Evolutionary conservation across 2,797 vertebrate genomes (phyloP).

Genomic region (Anas bahamensis): DNA sequence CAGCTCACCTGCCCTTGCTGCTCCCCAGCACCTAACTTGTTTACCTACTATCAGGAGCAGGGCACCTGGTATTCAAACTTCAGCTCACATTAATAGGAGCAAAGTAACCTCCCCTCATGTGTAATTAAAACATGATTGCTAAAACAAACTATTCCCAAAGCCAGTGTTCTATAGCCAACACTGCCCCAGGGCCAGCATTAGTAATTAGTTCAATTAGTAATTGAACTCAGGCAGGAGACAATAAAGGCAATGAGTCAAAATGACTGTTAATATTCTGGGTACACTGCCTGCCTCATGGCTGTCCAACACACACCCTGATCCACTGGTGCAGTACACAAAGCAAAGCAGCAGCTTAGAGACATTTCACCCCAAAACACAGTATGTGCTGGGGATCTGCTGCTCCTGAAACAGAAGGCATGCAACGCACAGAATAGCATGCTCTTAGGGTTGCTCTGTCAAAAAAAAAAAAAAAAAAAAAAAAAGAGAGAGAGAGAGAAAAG

Average conservation of each 20-base stretch:
- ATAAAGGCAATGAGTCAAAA: background rate
- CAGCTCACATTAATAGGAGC: background rate
- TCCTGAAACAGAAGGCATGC: background rate
- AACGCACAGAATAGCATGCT: background rate
- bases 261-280: background rate
- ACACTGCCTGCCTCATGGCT: background rate
- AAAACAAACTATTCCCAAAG: background rate
- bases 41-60: background rate
- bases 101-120: accelerated
- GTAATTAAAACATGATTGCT: background rate
- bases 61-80: background rate
- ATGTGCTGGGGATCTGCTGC: background rate
- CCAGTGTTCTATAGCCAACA: background rate
- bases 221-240: background rate
- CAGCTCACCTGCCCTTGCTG: background rate
- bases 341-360: background rate
- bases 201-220: background rate
- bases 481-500: too few relatives aligned
- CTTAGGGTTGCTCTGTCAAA: background rate
- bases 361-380: background rate
- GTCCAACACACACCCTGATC: background rate
- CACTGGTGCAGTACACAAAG: background rate
- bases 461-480: too few relatives aligned
- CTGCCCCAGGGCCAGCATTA: background rate
- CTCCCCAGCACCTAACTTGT: background rate